phyloP scores from a whole-genome alignment of 2,113 vertebrate species.

The Varanus komodoensis region DNA sequence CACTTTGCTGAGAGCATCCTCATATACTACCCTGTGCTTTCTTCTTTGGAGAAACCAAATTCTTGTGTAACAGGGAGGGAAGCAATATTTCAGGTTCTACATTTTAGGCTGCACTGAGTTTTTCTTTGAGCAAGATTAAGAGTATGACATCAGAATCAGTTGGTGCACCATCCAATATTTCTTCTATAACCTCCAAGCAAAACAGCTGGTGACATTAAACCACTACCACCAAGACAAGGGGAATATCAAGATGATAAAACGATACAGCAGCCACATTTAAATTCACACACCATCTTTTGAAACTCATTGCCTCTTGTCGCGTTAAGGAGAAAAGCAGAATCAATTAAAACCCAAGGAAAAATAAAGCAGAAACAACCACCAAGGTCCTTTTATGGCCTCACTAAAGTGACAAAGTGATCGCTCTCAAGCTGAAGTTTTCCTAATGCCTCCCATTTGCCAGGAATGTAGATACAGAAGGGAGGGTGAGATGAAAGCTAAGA shows the following conservation, averaged over 20 bases:
- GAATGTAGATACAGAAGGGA: neutral
- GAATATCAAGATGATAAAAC: conserved; percentile 22
- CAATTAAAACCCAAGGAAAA: conserved; percentile 62
- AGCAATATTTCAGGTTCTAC: too few relatives aligned
- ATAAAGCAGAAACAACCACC: conserved; percentile 45
- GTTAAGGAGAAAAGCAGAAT: conserved; percentile 56
- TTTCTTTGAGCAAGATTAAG: neutral
- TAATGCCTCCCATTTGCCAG: conserved; percentile 5
- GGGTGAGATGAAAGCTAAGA: neutral
- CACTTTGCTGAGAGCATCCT: too few relatives aligned
- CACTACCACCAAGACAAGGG: neutral
- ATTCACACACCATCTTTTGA: conserved; percentile 54
- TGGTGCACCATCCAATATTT: neutral
- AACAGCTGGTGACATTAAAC: conserved; percentile 17
- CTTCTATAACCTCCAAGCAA: conserved; percentile 13
- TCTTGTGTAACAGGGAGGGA: too few relatives aligned
- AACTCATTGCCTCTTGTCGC: conserved; percentile 53
- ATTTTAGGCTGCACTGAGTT: too few relatives aligned
- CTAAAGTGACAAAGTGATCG: conserved; percentile 39
- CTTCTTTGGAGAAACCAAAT: too few relatives aligned
- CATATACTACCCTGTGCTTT: too few relatives aligned
- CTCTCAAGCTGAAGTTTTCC: conserved; percentile 14
- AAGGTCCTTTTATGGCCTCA: conserved; percentile 16
- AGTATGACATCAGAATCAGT: neutral
- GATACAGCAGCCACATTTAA: conserved; percentile 39